These are phyloP conservation scores for Drosophila nr. perissopoda DNA, from an alignment of 2,888 invertebrate species.

Conservation along the genomic window DNA sequence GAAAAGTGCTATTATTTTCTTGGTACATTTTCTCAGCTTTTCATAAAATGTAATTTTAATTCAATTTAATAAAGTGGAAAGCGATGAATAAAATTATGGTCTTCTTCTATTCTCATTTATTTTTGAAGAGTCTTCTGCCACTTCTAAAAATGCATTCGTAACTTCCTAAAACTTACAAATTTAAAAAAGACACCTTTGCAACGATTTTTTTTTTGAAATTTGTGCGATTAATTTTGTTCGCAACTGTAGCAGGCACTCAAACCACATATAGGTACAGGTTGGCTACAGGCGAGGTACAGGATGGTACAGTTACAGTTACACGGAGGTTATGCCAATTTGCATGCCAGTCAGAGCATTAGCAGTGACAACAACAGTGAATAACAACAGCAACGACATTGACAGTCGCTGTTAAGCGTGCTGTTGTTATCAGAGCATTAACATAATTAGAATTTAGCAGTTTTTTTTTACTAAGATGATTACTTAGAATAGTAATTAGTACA, in stretches of 20 bases:
- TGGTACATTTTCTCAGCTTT: too few species aligned
- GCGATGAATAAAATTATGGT: neutral
- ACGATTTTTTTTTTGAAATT: neutral
- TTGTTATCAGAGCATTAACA: conserved; percentile 35
- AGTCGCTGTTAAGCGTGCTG: neutral
- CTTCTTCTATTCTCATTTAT: neutral
- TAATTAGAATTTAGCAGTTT: conserved; percentile 52
- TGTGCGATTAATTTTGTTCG: neutral
- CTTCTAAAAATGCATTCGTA: neutral
- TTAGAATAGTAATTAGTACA: conserved; percentile 31
- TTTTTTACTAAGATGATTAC: conserved; percentile 55
- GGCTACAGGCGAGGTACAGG: neutral
- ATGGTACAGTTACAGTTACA: conserved; percentile 3
- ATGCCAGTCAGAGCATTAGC: conserved; percentile 41
- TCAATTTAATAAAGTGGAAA: too few species aligned
- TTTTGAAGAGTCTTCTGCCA: neutral
- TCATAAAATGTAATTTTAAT: too few species aligned
- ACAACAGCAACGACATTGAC: conserved; percentile 9
- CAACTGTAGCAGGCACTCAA: conserved; percentile 1
- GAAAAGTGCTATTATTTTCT: too few species aligned
- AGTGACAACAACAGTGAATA: conserved; percentile 15
- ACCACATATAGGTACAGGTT: conserved; percentile 9
- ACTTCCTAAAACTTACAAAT: neutral
- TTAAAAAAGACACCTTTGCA: neutral
- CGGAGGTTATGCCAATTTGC: conserved; percentile 63